phyloP scores from a whole-genome alignment of 1,140 invertebrate genomes.

The Drosophila lacertosa region DNA sequence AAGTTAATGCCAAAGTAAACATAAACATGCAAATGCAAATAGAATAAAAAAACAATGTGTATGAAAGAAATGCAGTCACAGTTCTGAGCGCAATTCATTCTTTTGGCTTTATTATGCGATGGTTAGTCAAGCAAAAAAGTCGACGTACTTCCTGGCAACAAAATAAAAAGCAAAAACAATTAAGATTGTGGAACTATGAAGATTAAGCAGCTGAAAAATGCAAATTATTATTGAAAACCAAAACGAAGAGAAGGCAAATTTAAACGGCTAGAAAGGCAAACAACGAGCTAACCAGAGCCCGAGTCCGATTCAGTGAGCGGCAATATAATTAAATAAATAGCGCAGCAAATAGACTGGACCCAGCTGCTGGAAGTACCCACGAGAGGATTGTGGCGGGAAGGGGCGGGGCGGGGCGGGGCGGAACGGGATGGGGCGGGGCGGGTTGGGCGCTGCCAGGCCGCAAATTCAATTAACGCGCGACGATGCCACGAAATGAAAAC shows the following conservation, averaged over 20 bases:
- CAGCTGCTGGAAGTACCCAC: neutral
- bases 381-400: neutral
- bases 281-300: slow-evolving; percentile 30
- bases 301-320: slow-evolving; percentile 16
- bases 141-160: slow-evolving; percentile 44
- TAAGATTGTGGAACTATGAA: slow-evolving; percentile 20
- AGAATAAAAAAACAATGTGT: neutral
- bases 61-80: slow-evolving; percentile 12
- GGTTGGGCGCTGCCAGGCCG: slow-evolving; percentile 35
- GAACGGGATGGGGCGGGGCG: neutral
- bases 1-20: no score
- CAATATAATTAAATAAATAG: slow-evolving; percentile 76
- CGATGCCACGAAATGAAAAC: slow-evolving; percentile 41
- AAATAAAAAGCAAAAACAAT: slow-evolving; percentile 36
- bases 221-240: slow-evolving; percentile 58
- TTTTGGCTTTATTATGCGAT: neutral
- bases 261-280: slow-evolving; percentile 70
- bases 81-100: slow-evolving; percentile 9
- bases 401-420: slow-evolving; percentile 1
- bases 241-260: slow-evolving; percentile 39
- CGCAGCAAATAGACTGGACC: slow-evolving; percentile 40
- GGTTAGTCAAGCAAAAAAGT: slow-evolving; percentile 36
- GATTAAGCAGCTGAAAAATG: slow-evolving; percentile 69
- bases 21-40: neutral
- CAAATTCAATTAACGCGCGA: slow-evolving; percentile 74